Base-by-base conservation (phyloP, 2,888 invertebrate genomes). In the Venusia cambrica region DNA sequence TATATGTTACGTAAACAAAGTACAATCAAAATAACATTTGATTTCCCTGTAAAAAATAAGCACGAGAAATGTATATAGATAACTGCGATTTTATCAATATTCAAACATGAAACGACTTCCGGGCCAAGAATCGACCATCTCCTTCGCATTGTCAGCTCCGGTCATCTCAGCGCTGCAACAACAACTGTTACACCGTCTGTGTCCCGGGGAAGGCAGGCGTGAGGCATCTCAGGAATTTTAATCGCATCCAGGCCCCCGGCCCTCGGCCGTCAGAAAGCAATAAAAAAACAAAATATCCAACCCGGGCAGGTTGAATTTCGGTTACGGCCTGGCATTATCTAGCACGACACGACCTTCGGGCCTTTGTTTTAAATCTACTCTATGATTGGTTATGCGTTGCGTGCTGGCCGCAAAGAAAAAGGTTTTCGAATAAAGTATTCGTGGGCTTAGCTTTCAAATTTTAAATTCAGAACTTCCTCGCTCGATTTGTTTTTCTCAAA, bases 191-290 rank as follows among this genome's bases (percentile, higher is more conserved):
- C 1, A 4, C 15, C 19, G 28, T 40, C 40, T 40, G 35, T 36
- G 40, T 9, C 35, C 19, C 26, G 16, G 40, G 71, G 69, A 61
- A 64, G 71, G 69, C 64, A 68, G 77, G 80, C 84, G 84, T 73
- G 75, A 79, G 81, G 81, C 71, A 80, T 80, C 73, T 67, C 56
- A 70, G 76, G 87, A 87, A 87, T 87, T 75, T 87, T 87, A 85
- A 85, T 87, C 85, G 87, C 70, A 75, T 73, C 80, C 73, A 74
- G 73, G 73, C 72, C 73, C 59, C 65, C 57, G 71, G 64, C 65
- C 55, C 64, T 66, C 60, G 62, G 54, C 35, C 35, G 35, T 58
- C 55, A 62, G 61, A 68, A 28, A 54, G 63, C 58, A 72, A 76
- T 71, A 76, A 75, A 75, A 76, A 71, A 74, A 70, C 70, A 70